Base-by-base conservation (phyloP, 2,888 invertebrate genomes). In the Drosophila leonis region DNA sequence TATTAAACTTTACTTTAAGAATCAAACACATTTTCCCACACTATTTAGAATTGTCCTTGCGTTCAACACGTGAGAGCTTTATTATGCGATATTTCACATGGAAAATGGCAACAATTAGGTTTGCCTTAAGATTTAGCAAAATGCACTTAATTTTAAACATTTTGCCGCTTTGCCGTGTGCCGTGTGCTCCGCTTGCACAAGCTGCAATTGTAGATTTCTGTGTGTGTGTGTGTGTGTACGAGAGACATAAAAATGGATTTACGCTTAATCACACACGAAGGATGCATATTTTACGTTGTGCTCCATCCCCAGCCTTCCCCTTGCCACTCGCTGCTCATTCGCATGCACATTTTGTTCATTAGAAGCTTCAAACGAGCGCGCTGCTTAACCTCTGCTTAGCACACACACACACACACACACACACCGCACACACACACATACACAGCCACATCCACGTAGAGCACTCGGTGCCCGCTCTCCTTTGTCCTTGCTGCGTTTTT, bases 231-330 rank as follows among this genome's bases (percentile, higher is more conserved):
- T 41, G 35, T 57, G 48, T 39, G 57, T 66, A 39, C 48, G 54
- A 76, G 68, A 67, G 69, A 85, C 72, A 82, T 65, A 70, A 69
- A 81, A 74, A 70, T 71, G 74, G 86, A 86, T 86, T 85, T 78
- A 72, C 77, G 78, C 82, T 84, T 78, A 83, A 82, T 87, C 83
- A 80, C 82, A 80, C 85, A 85, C 83, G 77, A 82, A 87, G 84
- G 88, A 83, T 83, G 77, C 83, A 88, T 85, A 85, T 82, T 88
- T 88, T 72, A 83, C 78, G 31, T 29, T 29, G 49, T 59, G 51
- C 65, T 42, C 52, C 27, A 33, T 12, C 24, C 39, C 15, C 9
- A 10, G 10, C 24, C 6, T 6, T 15, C 4, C 13, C 0, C 35
- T 35, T 13, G 13, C 24, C 29, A 12, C 35, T 41, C 18, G 48